phyloP scores from a whole-genome alignment of 2,888 invertebrate species.

The Pseudococcus viburni region DNA sequence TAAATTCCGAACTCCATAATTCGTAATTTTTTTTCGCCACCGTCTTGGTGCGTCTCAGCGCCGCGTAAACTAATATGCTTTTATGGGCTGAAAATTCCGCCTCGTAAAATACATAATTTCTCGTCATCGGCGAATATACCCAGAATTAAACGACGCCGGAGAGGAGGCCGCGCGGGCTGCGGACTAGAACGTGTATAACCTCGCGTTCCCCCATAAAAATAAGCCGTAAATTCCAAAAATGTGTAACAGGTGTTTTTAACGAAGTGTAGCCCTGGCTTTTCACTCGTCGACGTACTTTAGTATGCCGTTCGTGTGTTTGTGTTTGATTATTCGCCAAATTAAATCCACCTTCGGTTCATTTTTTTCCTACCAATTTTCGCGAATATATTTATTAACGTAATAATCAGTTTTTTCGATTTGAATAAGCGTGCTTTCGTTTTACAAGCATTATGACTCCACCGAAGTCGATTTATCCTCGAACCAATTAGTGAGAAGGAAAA shows the following conservation, averaged over 20 bases:
- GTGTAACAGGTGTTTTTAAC: constrained; percentile 56
- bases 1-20: constrained; percentile 1
- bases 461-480: background rate
- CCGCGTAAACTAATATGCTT: constrained; percentile 28
- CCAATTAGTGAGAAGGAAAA: too few relatives aligned
- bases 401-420: background rate
- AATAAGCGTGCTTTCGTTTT: too few relatives aligned
- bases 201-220: constrained; percentile 36
- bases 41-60: background rate
- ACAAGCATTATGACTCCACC: too few relatives aligned
- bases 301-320: constrained; percentile 26
- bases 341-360: constrained; percentile 10
- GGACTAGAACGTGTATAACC: constrained; percentile 1
- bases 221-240: constrained; percentile 49
- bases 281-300: constrained; percentile 17
- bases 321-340: constrained; percentile 46
- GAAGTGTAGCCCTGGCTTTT: constrained; percentile 34
- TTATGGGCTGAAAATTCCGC: constrained; percentile 44
- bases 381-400: constrained; percentile 45
- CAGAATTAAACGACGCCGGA: background rate
- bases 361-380: constrained; percentile 9
- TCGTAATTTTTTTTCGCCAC: constrained; percentile 4
- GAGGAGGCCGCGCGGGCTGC: background rate
- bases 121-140: constrained; percentile 31
- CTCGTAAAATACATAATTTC: constrained; percentile 47